phyloP scores from a whole-genome alignment of 1,140 invertebrate genomes.

The Drosophila baimaii region DNA sequence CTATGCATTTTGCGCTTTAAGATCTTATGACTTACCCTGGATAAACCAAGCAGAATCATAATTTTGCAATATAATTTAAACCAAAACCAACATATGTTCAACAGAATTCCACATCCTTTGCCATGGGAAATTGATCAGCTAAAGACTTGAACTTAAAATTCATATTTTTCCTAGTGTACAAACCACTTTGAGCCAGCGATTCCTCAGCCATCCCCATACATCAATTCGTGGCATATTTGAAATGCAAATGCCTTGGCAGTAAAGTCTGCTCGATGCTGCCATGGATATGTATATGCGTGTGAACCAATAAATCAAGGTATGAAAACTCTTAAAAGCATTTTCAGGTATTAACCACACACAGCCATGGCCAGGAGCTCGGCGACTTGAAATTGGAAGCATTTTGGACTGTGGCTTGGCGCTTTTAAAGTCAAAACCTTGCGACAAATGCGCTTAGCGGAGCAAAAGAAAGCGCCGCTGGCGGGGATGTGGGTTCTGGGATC shows the following conservation, averaged over 20 bases:
- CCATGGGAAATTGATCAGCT: background rate
- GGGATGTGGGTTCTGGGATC: constrained; percentile 20
- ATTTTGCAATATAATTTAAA: too few relatives aligned
- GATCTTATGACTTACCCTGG: too few relatives aligned
- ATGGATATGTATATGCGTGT: constrained; percentile 18
- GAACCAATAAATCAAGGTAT: constrained; percentile 76
- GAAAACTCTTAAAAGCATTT: constrained; percentile 78
- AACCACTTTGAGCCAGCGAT: constrained; percentile 13
- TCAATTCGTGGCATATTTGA: constrained; percentile 66
- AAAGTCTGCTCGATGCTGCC: constrained; percentile 31
- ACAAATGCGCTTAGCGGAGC: constrained; percentile 78
- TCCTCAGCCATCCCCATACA: constrained; percentile 57
- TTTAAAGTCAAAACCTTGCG: constrained; percentile 56
- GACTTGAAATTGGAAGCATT: constrained; percentile 37
- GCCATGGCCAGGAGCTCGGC: constrained; percentile 33
- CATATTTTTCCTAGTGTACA: constrained; percentile 6
- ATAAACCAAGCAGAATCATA: too few relatives aligned
- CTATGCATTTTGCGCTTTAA: too few relatives aligned
- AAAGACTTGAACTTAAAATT: background rate
- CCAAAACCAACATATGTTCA: background rate
- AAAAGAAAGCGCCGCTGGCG: constrained; percentile 71
- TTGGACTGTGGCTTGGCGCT: constrained; percentile 49
- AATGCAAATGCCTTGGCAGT: constrained; percentile 72
- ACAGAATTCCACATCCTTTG: background rate
- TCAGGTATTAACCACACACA: constrained; percentile 66